Conservation (phyloP, 2,113 vertebrate species). For the Passer domesticus region DNA sequence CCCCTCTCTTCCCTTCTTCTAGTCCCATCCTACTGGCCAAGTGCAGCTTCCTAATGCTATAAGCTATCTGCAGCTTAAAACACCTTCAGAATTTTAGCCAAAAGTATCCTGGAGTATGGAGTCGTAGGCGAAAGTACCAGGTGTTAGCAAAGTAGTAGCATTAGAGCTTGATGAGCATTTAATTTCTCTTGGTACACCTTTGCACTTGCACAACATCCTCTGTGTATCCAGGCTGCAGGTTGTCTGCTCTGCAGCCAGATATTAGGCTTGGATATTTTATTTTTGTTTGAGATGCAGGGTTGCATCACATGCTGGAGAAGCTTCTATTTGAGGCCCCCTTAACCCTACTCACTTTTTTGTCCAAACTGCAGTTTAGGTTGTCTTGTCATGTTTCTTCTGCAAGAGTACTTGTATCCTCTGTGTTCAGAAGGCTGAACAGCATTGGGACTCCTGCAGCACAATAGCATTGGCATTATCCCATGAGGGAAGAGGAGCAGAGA, state of each 20-base stretch:
- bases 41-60: background rate
- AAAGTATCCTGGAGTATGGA: background rate
- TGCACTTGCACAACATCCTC: rapidly evolving
- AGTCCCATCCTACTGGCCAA: rapidly evolving
- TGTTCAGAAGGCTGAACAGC: background rate
- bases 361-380: background rate
- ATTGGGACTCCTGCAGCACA: rapidly evolving
- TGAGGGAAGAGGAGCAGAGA: background rate
- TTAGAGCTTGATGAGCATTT: background rate
- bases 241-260: background rate
- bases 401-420: background rate
- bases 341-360: background rate
- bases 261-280: background rate
- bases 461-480: rapidly evolving
- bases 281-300: background rate
- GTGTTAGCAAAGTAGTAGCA: background rate
- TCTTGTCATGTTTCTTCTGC: background rate
- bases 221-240: background rate
- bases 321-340: background rate
- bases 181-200: background rate
- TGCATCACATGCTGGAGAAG: background rate
- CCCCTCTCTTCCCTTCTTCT: background rate
- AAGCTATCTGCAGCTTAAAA: background rate
- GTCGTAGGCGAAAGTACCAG: background rate
- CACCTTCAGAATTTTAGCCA: background rate